phyloP scores from a whole-genome alignment of 2,888 invertebrate genomes.

The Melieria crassipennis region DNA sequence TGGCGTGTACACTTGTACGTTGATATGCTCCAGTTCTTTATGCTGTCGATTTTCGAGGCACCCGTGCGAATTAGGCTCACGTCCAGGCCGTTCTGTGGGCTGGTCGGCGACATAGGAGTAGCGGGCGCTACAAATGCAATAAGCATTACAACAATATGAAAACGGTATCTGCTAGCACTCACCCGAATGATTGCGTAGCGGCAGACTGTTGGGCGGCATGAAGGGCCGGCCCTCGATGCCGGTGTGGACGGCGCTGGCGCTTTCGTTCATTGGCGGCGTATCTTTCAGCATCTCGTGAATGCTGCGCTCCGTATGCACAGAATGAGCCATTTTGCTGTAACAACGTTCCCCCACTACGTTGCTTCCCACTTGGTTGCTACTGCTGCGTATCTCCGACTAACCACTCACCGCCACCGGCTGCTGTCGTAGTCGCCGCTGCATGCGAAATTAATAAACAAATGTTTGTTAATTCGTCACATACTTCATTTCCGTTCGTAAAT shows the following conservation, averaged over 20 bases:
- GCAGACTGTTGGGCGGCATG: slow-evolving; percentile 74
- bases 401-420: no score
- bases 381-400: no score
- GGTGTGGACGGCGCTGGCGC: slow-evolving; percentile 78
- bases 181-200: slow-evolving; percentile 77
- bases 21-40: slow-evolving; percentile 97
- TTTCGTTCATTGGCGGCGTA: slow-evolving; percentile 80
- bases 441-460: background rate
- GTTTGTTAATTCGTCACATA: no score
- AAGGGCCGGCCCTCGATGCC: slow-evolving; percentile 75
- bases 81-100: slow-evolving; percentile 56
- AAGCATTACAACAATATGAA: background rate
- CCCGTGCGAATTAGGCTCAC: slow-evolving; percentile 58
- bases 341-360: no score
- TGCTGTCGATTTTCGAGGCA: slow-evolving; percentile 86
- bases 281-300: slow-evolving; percentile 90
- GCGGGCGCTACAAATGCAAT: slow-evolving; percentile 61
- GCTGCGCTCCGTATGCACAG: slow-evolving; percentile 59
- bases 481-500: background rate
- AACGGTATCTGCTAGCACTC: slow-evolving; percentile 28
- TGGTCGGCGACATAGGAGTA: slow-evolving; percentile 67
- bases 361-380: no score
- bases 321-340: slow-evolving; percentile 51
- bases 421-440: no score
- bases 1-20: slow-evolving; percentile 99